Base-by-base conservation (phyloP, 37 sponge, comb jelly and placozoan species). In the Chondrilla cf. caribensis region DNA sequence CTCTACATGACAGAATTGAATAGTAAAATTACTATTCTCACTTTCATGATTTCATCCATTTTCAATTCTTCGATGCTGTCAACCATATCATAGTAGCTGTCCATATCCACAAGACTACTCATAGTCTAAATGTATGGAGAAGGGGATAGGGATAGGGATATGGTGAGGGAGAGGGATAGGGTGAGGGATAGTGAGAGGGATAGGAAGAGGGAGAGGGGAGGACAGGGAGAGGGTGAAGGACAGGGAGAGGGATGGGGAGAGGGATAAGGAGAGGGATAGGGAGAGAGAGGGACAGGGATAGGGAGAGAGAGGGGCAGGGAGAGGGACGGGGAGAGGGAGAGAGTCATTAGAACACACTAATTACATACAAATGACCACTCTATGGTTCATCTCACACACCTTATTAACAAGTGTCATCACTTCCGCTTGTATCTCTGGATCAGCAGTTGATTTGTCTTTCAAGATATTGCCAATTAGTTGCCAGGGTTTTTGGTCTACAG, bases 31-130 rank as follows among this genome's bases (percentile, higher is more conserved):
- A n/a, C n/a, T n/a, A n/a, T n/a, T n/a, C 89, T 80, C 66, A 97
- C 94, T 67, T 81, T 86, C 86, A 94, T 88, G 72, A 82, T 33
- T 19, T 58, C 70, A 42, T 94, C 97, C 42, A 97, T 92, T 22
- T 87, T 89, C 60, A 89, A 89, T 35, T 83, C 88, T 66, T 97
- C 97, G 38, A 97, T 73, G 25, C 77, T 59, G 38, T 97, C 97
- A 15, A 93, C 94, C 28, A 90, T 82, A 38, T 97, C 95, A 90
- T 89, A 94, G 78, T 87, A 97, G 44, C 86, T 85, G 38, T 92
- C 93, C 82, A 83, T 86, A 36, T 90, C 93, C 17, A 43, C 78
- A 24, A 97, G 80, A 39, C 87, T 87, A 21, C 82, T 83, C 78
- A 94, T 79, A 15, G 96, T 90, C 95, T 97, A 79, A 2, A 54